Evolutionary conservation across 2,888 invertebrate genomes (phyloP), one percentile per base, ranked within the genome.

Genomic region (Nomada goodeniana): DNA sequence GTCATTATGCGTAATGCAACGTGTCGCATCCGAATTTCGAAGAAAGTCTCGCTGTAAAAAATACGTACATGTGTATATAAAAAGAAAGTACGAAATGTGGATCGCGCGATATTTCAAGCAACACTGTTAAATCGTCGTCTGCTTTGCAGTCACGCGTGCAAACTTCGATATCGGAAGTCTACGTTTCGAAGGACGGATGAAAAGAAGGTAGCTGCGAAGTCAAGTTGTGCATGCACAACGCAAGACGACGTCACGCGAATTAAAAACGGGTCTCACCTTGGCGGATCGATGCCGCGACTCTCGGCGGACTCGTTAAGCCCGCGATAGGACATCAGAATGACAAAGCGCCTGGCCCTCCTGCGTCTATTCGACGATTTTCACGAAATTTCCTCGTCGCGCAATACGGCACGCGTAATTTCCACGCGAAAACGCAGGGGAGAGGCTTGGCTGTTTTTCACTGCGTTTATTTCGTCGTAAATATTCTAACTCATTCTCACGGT

Each of bases 251-350:
- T 52, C 53, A 75, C 74, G 76, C 53, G 75, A 61, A 74, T 76
- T 82, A 71, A 82, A 85, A 71, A 72, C 50, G 55, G 53, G 59
- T 29, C 36, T 52, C 44, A 50, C 52, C 77, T 74, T 52, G 42
- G 61, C 47, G 52, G 42, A 20, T 23, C 70, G 47, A 50, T 71
- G 55, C 20, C 55, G 52, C 42, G 67, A 74, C 80, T 80, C 76
- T 84, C 68, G 85, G 60, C 72, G 75, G 72, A 64, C 81, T 85
- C 81, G 82, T 85, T 82, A 85, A 72, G 18, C n/a, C 15, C 26
- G 74, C 73, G 75, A 29, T 63, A 74, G 50, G 23, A 59, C 75
- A 78, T 75, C 72, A 72, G 65, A 71, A 77, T 84, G 84, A 84
- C 57, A 85, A 75, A 84, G 72, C 55, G 68, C 50, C 53, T 42